phyloP scores from a whole-genome alignment of 1,140 invertebrate genomes.

The Drusus annulatus region DNA sequence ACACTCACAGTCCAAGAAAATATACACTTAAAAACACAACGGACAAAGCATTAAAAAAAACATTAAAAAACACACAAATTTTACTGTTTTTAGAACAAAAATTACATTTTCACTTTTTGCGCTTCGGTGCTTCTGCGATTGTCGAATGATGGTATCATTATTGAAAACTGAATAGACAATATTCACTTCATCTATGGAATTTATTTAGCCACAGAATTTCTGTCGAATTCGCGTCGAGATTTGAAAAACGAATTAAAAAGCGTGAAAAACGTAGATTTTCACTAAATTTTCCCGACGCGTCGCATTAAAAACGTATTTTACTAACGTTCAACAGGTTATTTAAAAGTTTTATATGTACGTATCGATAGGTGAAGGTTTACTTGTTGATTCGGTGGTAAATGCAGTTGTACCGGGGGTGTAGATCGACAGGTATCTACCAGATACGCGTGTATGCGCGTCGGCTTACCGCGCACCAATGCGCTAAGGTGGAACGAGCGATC shows the following conservation, averaged over 20 bases:
- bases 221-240: constrained; percentile 15
- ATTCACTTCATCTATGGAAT: not conserved
- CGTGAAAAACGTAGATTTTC: no score
- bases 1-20: not conserved
- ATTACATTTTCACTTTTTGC: constrained; percentile 19
- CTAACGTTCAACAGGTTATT: no score
- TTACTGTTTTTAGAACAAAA: constrained; percentile 1
- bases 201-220: constrained; percentile 40
- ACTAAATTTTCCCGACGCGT: no score
- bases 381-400: not conserved
- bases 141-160: not conserved
- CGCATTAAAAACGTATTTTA: no score
- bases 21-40: constrained; percentile 1
- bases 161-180: not conserved
- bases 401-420: not conserved
- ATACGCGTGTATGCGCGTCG: constrained; percentile 41
- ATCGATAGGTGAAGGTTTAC: not conserved
- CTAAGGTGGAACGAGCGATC: constrained; percentile 51
- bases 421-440: not conserved
- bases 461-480: constrained; percentile 53
- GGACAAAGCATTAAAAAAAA: not conserved
- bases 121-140: not conserved
- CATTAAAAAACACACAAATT: not conserved
- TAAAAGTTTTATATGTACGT: no score
- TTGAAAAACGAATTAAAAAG: no score